phyloP scores from a whole-genome alignment of 2,113 vertebrate species.

The Alouatta palliata region DNA sequence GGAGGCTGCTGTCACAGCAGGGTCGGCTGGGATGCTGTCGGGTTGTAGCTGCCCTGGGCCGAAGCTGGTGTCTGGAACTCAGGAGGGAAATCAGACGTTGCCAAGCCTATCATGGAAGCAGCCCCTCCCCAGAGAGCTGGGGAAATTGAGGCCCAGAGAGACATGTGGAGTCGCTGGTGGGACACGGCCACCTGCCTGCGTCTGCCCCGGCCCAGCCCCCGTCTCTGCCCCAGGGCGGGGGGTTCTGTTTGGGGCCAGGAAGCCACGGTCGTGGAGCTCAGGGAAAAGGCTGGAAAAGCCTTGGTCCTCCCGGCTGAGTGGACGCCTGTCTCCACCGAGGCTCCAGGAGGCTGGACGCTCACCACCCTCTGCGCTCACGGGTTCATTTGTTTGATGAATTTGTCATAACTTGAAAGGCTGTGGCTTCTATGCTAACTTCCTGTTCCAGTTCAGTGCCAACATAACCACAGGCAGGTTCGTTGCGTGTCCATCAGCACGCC shows the following conservation, averaged over 20 bases:
- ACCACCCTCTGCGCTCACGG: background rate
- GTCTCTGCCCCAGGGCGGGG: background rate
- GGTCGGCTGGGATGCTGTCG: background rate
- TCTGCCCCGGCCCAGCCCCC: rapidly evolving
- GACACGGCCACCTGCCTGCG: background rate
- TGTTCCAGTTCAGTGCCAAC: slow-evolving; percentile 64
- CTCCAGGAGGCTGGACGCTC: rapidly evolving
- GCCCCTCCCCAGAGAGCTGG: background rate
- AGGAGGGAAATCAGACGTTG: background rate
- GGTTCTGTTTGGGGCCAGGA: background rate
- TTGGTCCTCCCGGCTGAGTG: rapidly evolving
- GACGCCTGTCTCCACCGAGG: rapidly evolving
- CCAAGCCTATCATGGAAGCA: background rate
- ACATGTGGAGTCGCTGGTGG: rapidly evolving
- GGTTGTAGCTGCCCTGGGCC: background rate
- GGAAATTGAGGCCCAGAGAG: background rate
- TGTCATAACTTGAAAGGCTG: slow-evolving; percentile 68
- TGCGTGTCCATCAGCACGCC: slow-evolving; percentile 22
- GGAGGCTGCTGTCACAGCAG: background rate
- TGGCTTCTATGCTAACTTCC: slow-evolving; percentile 61
- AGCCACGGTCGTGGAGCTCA: background rate
- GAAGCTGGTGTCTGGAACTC: background rate
- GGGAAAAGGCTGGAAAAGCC: background rate
- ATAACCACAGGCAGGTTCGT: slow-evolving; percentile 62
- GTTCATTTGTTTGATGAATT: slow-evolving; percentile 44